Percentiles rank a stretch among this genome's conserved stretches.
These are phyloP conservation scores for Lasioglossum albipes DNA, from an alignment of 1,140 invertebrate species.

Conservation along the genomic window DNA sequence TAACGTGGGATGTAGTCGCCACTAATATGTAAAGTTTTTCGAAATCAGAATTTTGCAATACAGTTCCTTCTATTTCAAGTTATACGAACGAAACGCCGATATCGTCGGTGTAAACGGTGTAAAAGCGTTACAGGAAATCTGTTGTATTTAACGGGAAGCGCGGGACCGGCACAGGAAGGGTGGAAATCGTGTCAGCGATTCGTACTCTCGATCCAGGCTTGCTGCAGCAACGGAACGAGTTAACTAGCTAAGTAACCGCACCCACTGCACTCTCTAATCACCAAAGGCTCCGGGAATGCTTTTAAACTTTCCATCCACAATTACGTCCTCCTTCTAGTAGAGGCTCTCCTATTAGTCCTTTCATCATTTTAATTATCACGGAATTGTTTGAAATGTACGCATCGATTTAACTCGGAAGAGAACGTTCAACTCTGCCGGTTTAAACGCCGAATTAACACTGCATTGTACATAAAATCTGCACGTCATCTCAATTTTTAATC, in stretches of 20 bases:
- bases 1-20: too few relatives aligned
- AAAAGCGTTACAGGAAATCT: conserved; percentile 1
- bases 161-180: neutral
- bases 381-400: conserved; percentile 9
- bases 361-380: conserved; percentile 36
- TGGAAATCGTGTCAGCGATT: conserved; percentile 24
- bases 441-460: neutral
- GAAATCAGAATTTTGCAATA: too few relatives aligned
- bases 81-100: neutral
- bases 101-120: too few relatives aligned
- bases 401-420: conserved; percentile 17
- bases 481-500: too few relatives aligned
- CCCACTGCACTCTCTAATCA: conserved; percentile 42
- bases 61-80: too few relatives aligned
- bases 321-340: conserved; percentile 16
- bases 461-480: too few relatives aligned
- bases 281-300: conserved; percentile 35
- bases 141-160: neutral
- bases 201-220: conserved; percentile 22
- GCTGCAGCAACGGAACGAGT: conserved; percentile 13
- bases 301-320: conserved; percentile 43
- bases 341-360: conserved; percentile 19
- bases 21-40: too few relatives aligned
- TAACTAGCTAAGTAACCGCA: conserved; percentile 46
- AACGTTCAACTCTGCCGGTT: neutral